Conservation (phyloP, 2,888 invertebrate species). For the Drosophila kambysellisi region DNA sequence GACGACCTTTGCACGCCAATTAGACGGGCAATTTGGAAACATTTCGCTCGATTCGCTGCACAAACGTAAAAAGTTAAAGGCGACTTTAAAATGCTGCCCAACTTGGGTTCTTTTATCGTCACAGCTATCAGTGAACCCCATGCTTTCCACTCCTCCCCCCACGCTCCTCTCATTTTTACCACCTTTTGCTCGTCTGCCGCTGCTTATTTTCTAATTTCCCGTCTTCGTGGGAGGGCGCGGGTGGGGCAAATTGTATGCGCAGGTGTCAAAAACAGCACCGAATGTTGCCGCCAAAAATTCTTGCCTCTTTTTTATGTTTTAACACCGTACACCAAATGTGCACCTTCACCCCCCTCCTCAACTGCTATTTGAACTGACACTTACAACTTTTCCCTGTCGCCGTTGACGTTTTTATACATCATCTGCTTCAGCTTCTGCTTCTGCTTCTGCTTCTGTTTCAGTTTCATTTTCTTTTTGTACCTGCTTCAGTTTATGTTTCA, state of each 20-base stretch:
- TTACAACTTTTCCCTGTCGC: slow-evolving; percentile 72
- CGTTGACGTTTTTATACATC: slow-evolving; percentile 76
- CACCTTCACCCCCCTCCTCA: slow-evolving; percentile 9
- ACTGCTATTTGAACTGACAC: slow-evolving; percentile 65
- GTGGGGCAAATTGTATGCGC: slow-evolving; percentile 57
- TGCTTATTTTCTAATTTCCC: slow-evolving; percentile 79
- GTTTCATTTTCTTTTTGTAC: slow-evolving; percentile 6
- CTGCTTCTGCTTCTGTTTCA: slow-evolving; percentile 20
- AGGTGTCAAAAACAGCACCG: slow-evolving; percentile 72
- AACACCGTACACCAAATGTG: slow-evolving; percentile 52
- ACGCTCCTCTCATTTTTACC: background rate
- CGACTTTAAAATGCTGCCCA: slow-evolving; percentile 45
- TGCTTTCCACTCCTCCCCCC: rapidly evolving
- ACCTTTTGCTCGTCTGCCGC: slow-evolving; percentile 23
- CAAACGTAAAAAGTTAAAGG: slow-evolving; percentile 48
- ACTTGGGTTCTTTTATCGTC: slow-evolving; percentile 52
- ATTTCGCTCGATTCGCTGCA: slow-evolving; percentile 34
- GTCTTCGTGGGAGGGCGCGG: slow-evolving; percentile 34
- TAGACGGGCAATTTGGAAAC: slow-evolving; percentile 61
- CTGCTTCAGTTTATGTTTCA: slow-evolving; percentile 37
- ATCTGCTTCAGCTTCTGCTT: slow-evolving; percentile 53
- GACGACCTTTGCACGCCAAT: slow-evolving; percentile 75
- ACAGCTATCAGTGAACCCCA: slow-evolving; percentile 24
- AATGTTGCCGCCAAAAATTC: slow-evolving; percentile 65
- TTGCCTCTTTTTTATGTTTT: slow-evolving; percentile 59